Evolutionary conservation across 2,888 invertebrate species (phyloP), one percentile per base, ranked within the genome.

Genomic region (Magallana nippona): DNA sequence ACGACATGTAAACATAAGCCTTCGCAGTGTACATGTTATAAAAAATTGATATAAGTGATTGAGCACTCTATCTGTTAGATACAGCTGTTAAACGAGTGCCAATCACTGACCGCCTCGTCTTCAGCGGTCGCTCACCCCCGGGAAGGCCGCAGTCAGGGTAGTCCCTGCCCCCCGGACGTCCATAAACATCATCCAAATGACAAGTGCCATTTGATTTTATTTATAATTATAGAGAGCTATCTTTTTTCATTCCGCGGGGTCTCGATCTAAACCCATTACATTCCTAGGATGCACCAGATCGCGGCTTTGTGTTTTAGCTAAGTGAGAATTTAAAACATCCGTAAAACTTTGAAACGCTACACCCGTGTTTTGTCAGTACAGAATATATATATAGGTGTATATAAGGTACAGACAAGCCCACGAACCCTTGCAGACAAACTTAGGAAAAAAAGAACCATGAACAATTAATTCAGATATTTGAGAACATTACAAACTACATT

Each of bases 231-330:
- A 71, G 71, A n/a, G n/a, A 32, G 22, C 63, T 15, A 22, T 71
- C 11, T 71, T 71, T 5, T 27, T 22, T 71, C 32, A 27, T 71
- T 22, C 27, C 27, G 71, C 32, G 22, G 22, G 27, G 22, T 27
- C 15, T 15, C n/a, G 22, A 15, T 71, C 22, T 22, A 27, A 15
- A 27, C 15, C n/a, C 60, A 71, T 22, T 13, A 71, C 71, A 71
- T 71, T 71, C 71, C 71, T 27, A 32, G 27, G 71, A 71, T 71
- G 71, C 71, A 71, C 71, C 71, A 71, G 22, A 19, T 71, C 13
- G 71, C 3, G 71, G 32, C 71, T 71, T 71, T 71, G 71, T 71
- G 71, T 71, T 22, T 27, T 71, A 71, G 71, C 71, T 71, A 71
- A 27, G 71, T 71, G 22, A 71, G 71, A 22, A 71, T 71, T 71